Conservation (phyloP, 23 tunicate species). For the Ascidia mentula region DNA sequence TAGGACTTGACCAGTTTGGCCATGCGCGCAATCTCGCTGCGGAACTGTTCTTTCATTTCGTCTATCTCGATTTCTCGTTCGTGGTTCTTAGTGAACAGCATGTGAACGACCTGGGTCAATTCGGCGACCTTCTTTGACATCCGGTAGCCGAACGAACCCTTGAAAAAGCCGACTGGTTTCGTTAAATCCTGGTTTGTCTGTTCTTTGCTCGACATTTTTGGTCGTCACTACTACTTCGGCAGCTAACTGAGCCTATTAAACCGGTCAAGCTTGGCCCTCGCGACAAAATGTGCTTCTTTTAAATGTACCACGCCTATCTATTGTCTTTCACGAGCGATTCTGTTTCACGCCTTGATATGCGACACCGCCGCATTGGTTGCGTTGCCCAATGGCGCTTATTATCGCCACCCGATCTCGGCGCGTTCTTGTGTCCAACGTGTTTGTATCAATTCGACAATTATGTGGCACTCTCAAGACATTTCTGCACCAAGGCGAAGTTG, state of each 20-base stretch:
- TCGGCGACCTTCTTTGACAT: conserved; percentile 92
- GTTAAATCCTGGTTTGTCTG: not conserved
- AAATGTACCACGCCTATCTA: conserved; percentile 7
- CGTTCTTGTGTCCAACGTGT: not conserved
- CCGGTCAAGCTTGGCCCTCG: not conserved
- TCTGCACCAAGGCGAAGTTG: conserved; percentile 7
- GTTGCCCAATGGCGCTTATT: not conserved
- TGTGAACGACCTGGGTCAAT: conserved; percentile 84
- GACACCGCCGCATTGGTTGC: not conserved
- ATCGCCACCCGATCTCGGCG: not conserved
- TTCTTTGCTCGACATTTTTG: not conserved
- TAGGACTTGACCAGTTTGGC: conserved; percentile 36
- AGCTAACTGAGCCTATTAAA: no score
- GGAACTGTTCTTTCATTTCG: conserved; percentile 46
- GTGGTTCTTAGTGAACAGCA: conserved; percentile 78
- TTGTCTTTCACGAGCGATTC: not conserved
- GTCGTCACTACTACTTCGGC: not conserved
- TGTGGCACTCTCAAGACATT: not conserved
- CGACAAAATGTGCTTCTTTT: not conserved
- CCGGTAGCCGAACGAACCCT: conserved; percentile 56
- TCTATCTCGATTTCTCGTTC: conserved; percentile 81
- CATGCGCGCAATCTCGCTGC: conserved; percentile 47
- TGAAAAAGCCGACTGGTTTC: conserved; percentile 34
- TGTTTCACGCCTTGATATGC: not conserved
- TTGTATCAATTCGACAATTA: not conserved